Base-by-base conservation (phyloP, 2,797 vertebrate genomes). In the Aulostomus chinensis region DNA sequence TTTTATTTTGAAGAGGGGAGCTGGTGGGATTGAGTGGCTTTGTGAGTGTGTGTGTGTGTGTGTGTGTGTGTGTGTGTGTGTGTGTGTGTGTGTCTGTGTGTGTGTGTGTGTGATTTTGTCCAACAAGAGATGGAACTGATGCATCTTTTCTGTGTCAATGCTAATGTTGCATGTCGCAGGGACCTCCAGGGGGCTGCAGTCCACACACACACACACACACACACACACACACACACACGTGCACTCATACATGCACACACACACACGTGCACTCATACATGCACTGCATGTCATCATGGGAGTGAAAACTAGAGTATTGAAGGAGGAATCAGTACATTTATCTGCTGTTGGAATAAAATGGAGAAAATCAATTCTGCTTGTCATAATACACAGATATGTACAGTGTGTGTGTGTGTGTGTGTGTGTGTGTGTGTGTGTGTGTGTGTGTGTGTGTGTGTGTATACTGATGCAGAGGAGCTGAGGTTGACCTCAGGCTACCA, bases 401-500 rank as follows among this genome's bases (percentile, higher is more conserved):
- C 17, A 61, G 9, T 11, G 12, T 2, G 8, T n/a, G 5, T 16
- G 16, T 10, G n/a, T 13, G 17, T 15, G 7, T 18, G 14, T 31
- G 11, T 36, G 30, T 20, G n/a, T 50, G 31, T 54, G 48, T 34
- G 18, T 40, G 20, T 21, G 37, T 33, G 16, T 14, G 10, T 30
- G 28, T 36, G 33, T 16, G 38, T 29, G 35, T 11, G 25, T 60
- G 48, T 47, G 21, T 58, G 29, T 52, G 39, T 42, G 46, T 41
- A 55, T 12, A 25, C 22, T 71, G 58, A 57, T 78, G 74, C 29
- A 31, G 63, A 73, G 72, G 73, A 85, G 77, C 76, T 74, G 73
- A 81, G 85, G 81, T 78, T 86, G 81, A 87, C 85, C 80, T 68
- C 73, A 65, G 82, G 86, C 84, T 76, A 83, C 40, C 50, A 45